These are phyloP conservation scores for Emydoidea blandingii DNA, from an alignment of 2,797 vertebrate genomes.

Conservation along the genomic window DNA sequence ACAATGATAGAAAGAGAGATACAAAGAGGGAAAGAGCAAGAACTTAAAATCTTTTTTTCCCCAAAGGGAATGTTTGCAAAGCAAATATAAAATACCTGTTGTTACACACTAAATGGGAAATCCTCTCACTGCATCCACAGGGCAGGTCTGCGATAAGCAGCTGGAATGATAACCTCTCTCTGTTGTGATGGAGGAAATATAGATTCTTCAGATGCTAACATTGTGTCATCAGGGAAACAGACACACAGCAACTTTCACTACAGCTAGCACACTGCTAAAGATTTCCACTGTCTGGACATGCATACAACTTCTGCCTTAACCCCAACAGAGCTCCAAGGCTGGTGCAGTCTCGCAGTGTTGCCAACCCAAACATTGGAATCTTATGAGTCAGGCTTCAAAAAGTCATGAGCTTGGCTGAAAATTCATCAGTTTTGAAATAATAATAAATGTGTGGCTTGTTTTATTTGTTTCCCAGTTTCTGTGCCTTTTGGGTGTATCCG, in stretches of 20 bases:
- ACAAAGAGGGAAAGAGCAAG: conserved; percentile 17
- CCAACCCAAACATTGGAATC: too few relatives aligned
- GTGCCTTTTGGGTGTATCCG: too few relatives aligned
- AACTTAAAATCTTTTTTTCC: background rate
- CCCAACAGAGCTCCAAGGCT: background rate
- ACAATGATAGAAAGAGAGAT: conserved; percentile 1
- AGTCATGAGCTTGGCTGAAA: too few relatives aligned
- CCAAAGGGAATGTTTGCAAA: conserved; percentile 38
- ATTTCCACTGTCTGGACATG: background rate
- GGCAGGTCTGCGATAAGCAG: conserved; percentile 70
- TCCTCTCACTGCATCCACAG: conserved; percentile 51
- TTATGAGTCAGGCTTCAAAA: too few relatives aligned
- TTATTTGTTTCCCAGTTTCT: too few relatives aligned
- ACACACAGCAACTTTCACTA: background rate
- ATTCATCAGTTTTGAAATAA: too few relatives aligned
- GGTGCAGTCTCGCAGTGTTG: background rate
- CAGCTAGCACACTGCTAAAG: accelerated
- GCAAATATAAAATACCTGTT: conserved; percentile 44
- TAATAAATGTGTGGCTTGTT: too few relatives aligned
- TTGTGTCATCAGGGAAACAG: conserved; percentile 65
- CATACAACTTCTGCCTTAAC: background rate
- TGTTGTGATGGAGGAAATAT: conserved; percentile 48
- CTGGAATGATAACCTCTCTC: conserved; percentile 70
- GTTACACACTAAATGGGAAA: conserved; percentile 46
- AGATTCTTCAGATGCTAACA: conserved; percentile 74